Base-by-base conservation (phyloP, 2,888 invertebrate species). In the Trichopoda pennipes region DNA sequence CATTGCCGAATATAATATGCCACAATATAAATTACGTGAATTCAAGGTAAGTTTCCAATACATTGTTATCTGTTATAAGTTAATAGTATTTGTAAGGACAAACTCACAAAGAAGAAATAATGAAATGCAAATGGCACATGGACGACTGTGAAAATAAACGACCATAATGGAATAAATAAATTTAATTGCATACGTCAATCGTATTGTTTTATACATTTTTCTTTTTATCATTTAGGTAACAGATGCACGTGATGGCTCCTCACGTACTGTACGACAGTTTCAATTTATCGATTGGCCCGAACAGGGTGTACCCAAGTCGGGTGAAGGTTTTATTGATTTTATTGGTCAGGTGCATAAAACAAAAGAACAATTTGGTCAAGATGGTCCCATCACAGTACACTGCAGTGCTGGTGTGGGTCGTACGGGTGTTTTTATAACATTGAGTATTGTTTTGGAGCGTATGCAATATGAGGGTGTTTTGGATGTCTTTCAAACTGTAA, bases 331-430 rank as follows among this genome's bases (percentile, higher is more conserved):
- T 92, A 99, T 99, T 86, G 99, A 99, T 92, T 99, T 99, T 92
- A 97, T 99, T 86, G 98, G 99, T 9, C 99, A 99, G 91, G 99
- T 99, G 63, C 99, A 99, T 92, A 99, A 99, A 92, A 99, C 99
- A 69, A 99, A 99, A 92, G 98, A 99, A 90, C 99, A 99, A 91
- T 99, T 99, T 91, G 99, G 99, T 8, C 99, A 99, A 90, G 99
- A 99, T 89, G 99, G 99, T 10, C 99, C 99, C 0, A 99, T 99
- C 84, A 98, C 99, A 63, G 99, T 99, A 32, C 99, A 99, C 91
- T 98, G 98, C 94, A 98, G 98, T 90, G 98, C 99, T 86, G 99
- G 99, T 56, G 99, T 99, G 76, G 99, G 99, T 0, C 94, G 99
- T 87, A 99, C 99, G 12, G 99, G 99, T 49, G 99, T 99, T 81